These are phyloP conservation scores for Muntiacus reevesi DNA, from an alignment of 2,113 vertebrate genomes.

Conservation along the genomic window DNA sequence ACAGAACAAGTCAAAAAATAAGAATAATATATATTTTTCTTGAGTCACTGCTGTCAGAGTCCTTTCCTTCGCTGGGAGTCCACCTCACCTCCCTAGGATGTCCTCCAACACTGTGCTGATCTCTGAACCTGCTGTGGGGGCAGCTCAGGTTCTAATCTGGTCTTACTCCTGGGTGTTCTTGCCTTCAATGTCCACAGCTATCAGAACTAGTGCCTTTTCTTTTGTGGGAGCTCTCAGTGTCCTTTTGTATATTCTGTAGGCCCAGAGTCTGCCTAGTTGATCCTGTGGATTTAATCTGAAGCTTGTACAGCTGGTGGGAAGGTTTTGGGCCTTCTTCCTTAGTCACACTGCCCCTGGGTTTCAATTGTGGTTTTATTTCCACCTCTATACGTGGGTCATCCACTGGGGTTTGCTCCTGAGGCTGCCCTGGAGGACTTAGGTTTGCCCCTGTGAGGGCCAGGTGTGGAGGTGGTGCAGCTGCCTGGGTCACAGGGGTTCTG, in stretches of 20 bases:
- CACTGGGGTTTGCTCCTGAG: background rate
- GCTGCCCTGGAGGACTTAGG: background rate
- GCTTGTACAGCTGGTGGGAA: background rate
- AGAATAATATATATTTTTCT: background rate
- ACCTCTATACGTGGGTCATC: background rate
- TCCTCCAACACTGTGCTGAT: background rate
- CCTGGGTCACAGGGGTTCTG: background rate
- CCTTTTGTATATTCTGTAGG: background rate
- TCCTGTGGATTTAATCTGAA: background rate
- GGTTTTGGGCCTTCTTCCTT: background rate
- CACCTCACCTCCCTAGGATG: background rate
- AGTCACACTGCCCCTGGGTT: background rate
- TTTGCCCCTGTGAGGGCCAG: background rate
- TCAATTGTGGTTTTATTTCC: background rate
- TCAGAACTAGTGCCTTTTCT: background rate
- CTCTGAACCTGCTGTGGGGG: background rate
- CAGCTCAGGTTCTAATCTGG: background rate
- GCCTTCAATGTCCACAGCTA: background rate
- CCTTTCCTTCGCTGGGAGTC: background rate
- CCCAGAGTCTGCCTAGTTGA: background rate
- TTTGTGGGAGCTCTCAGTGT: background rate
- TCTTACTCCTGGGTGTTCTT: background rate
- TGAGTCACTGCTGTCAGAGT: background rate
- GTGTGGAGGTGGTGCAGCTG: background rate
- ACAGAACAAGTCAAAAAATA: background rate